phyloP scores from a whole-genome alignment of 2,113 vertebrate genomes.

The Thymallus thymallus region DNA sequence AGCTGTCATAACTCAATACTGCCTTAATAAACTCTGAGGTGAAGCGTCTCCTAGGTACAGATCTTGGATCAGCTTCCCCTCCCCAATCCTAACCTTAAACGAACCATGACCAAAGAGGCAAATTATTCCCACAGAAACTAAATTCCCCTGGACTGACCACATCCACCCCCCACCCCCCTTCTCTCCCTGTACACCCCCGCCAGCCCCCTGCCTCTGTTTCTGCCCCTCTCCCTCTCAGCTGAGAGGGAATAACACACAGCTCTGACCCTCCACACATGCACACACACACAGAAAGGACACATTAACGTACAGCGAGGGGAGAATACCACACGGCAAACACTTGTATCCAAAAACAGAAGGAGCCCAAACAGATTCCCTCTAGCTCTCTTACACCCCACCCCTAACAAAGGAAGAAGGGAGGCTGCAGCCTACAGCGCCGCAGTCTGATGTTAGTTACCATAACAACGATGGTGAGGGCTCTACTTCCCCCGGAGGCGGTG shows the following conservation, averaged over 20 bases:
- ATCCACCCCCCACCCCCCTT: constrained; percentile 8
- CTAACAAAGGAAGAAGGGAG: neutral
- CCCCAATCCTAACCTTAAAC: too few relatives aligned
- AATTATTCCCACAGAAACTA: constrained; percentile 68
- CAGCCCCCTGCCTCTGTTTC: constrained; percentile 47
- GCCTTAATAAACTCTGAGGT: too few relatives aligned
- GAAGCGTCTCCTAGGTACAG: too few relatives aligned
- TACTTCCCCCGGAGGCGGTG: constrained; percentile 70
- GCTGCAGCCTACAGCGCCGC: neutral
- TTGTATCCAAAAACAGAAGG: constrained; percentile 7
- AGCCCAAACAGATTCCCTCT: constrained; percentile 5
- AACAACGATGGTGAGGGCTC: constrained; percentile 87
- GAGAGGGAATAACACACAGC: constrained; percentile 36
- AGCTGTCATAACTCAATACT: neutral
- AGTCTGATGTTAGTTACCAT: constrained; percentile 84
- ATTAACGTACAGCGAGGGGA: neutral
- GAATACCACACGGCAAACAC: constrained; percentile 1
- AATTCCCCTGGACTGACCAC: constrained; percentile 64
- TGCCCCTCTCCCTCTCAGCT: constrained; percentile 54
- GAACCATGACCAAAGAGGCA: constrained; percentile 40
- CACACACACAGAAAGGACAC: neutral
- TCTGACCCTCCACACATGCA: neutral
- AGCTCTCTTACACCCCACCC: neutral
- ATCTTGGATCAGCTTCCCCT: too few relatives aligned
- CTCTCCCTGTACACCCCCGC: constrained; percentile 27